Base-by-base conservation (phyloP, 2,797 vertebrate genomes). In the Kryptopterus vitreolus region DNA sequence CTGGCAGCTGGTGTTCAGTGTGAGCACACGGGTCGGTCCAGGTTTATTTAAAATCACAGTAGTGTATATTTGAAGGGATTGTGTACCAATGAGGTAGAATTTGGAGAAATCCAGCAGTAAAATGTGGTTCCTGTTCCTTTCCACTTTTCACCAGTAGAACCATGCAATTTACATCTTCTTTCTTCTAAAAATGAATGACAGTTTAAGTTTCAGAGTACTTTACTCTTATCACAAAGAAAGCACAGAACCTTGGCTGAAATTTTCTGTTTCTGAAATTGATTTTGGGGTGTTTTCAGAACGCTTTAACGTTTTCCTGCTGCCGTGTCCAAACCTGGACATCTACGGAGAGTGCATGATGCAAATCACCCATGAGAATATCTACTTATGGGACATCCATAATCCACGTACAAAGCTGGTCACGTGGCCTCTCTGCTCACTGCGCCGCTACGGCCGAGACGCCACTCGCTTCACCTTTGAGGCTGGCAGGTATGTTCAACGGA, bases 1-100 rank as follows among this genome's bases (percentile, higher is more conserved):
- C 92, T 99, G 89, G 96, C 97, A 3, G 96, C 97, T 0, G 97
- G 97, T 1, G 96, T 98, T 77, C 96, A 98, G 89, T 95, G 96
- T 59, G 96, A 98, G 85, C 97, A 98, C 90, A 97, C 96, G 85
- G 97, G 97, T 98, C 10, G 43, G 76, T 73, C 24, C n/a, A 31
- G 55, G 13, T 48, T 48, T 69, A 38, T 66, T 38, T 66, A n/a
- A 20, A 16, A 12, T 50, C n/a, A 9, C 3, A 11, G 10, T 43
- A 10, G 38, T 1, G 10, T 43, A 10, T 61, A 59, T 61, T 8
- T 31, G 24, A 31, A 58, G 24, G 24, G 22, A n/a, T 57, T 24
- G 58, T 29, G 59, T 18, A 29, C 58, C 15, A 5, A 61, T 59
- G 7, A 62, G 59, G 20, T 3, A 18, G 61, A 62, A 16, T 62